phyloP scores from a whole-genome alignment of 2,797 vertebrate species.

The Melanotaenia pygmaea region DNA sequence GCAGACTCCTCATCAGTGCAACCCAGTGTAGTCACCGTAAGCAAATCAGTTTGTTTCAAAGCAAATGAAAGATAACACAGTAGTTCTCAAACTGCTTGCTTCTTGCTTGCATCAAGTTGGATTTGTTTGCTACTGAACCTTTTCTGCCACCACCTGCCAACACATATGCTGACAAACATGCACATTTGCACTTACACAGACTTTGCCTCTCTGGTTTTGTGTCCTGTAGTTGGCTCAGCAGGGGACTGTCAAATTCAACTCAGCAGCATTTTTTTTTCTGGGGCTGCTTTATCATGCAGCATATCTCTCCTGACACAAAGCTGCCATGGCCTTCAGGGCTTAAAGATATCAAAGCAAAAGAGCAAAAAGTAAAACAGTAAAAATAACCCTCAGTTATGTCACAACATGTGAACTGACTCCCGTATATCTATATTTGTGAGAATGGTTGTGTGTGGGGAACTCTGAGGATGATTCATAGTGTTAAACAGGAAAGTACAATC shows the following conservation, averaged over 20 bases:
- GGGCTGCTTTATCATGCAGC: slow-evolving; percentile 50
- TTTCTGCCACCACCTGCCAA: slow-evolving; percentile 43
- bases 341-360: slow-evolving; percentile 35
- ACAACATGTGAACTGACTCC: slow-evolving; percentile 22
- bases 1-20: slow-evolving; percentile 62
- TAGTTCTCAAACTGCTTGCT: slow-evolving; percentile 36
- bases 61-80: slow-evolving; percentile 11
- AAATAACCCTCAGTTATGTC: slow-evolving; percentile 48
- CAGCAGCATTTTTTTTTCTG: slow-evolving; percentile 21
- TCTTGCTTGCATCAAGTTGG: slow-evolving; percentile 55
- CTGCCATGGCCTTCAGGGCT: slow-evolving; percentile 59
- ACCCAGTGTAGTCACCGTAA: slow-evolving; percentile 62
- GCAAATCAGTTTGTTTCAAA: slow-evolving; percentile 73
- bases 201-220: slow-evolving; percentile 18
- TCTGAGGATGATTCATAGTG: slow-evolving; percentile 30
- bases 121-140: slow-evolving; percentile 52
- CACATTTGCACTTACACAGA: slow-evolving; percentile 3
- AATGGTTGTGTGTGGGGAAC: neutral
- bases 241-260: slow-evolving; percentile 49
- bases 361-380: slow-evolving; percentile 50
- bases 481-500: neutral
- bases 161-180: slow-evolving; percentile 5
- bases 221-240: slow-evolving; percentile 49
- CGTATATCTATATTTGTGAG: slow-evolving; percentile 23
- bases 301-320: slow-evolving; percentile 55